These are phyloP conservation scores for Teleiodes luculella DNA, from an alignment of 2,888 invertebrate species.

Conservation along the genomic window DNA sequence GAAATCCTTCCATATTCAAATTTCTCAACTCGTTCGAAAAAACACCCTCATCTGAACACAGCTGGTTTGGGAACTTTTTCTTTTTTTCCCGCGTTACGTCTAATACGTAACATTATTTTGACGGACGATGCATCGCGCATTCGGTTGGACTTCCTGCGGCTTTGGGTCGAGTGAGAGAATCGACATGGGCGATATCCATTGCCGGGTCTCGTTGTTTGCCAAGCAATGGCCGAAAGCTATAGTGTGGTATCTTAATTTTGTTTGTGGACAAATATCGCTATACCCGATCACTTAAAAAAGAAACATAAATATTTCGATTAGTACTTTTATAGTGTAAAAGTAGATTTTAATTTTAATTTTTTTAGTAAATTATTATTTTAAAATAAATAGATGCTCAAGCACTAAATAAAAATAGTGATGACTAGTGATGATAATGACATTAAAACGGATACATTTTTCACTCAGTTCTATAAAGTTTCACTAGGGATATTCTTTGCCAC, in stretches of 20 bases:
- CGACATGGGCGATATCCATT: slow-evolving; percentile 5
- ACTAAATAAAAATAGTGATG: too few species aligned
- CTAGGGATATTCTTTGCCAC: too few species aligned
- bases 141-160: slow-evolving; percentile 37
- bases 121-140: slow-evolving; percentile 31
- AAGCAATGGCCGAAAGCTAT: not conserved
- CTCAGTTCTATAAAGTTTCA: too few species aligned
- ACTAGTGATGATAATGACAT: too few species aligned
- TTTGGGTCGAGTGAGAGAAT: not conserved
- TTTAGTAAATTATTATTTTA: too few species aligned
- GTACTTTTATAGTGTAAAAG: too few species aligned
- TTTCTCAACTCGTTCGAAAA: slow-evolving; percentile 2
- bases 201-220: not conserved
- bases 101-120: slow-evolving; percentile 38
- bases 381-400: too few species aligned
- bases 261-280: too few species aligned
- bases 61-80: slow-evolving; percentile 31
- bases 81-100: slow-evolving; percentile 23
- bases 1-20: slow-evolving; percentile 7
- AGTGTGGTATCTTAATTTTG: not conserved
- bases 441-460: too few species aligned
- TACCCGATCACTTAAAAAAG: too few species aligned
- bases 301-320: too few species aligned
- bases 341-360: too few species aligned
- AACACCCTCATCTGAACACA: slow-evolving; percentile 18